phyloP scores from a whole-genome alignment of 1,140 invertebrate genomes.

The Zelostemma sp. region DNA sequence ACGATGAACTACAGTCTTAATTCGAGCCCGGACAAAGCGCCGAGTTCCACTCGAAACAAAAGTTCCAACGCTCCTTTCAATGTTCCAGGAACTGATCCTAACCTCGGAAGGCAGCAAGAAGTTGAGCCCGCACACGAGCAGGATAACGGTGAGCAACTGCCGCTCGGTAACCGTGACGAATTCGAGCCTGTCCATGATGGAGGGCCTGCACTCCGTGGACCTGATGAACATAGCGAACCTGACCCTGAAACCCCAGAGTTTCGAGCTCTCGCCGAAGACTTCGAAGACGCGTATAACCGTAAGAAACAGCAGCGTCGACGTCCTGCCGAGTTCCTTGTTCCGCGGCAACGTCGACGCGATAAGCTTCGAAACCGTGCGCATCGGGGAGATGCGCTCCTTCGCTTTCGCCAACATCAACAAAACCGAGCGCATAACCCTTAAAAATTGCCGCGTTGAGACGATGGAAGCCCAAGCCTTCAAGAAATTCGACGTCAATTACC shows the following conservation, averaged over 20 bases:
- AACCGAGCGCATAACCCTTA: conserved; percentile 61
- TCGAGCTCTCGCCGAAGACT: conserved; percentile 56
- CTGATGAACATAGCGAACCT: conserved; percentile 69
- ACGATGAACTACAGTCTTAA: too few relatives aligned
- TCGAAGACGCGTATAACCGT: conserved; percentile 58
- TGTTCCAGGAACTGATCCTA: conserved; percentile 72
- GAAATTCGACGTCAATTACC: conserved; percentile 78
- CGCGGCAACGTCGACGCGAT: conserved; percentile 79
- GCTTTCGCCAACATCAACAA: conserved; percentile 79
- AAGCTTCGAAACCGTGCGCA: conserved; percentile 73
- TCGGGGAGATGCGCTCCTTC: conserved; percentile 76
- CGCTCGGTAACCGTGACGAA: conserved; percentile 69
- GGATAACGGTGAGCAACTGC: conserved; percentile 72
- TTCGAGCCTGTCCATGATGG: conserved; percentile 67
- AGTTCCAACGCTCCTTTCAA: neutral
- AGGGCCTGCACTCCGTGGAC: conserved; percentile 66
- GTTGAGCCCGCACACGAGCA: conserved; percentile 69
- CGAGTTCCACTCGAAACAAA: neutral
- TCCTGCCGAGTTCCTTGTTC: conserved; percentile 77
- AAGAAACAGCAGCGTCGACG: conserved; percentile 67
- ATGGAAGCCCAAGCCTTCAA: conserved; percentile 83
- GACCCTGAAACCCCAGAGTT: conserved; percentile 61
- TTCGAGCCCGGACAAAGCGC: too few relatives aligned
- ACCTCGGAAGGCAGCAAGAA: conserved; percentile 72
- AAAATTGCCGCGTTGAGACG: conserved; percentile 72